Evolutionary conservation across 2,797 vertebrate species (phyloP).

Genomic region (Takifugu rubripes): DNA sequence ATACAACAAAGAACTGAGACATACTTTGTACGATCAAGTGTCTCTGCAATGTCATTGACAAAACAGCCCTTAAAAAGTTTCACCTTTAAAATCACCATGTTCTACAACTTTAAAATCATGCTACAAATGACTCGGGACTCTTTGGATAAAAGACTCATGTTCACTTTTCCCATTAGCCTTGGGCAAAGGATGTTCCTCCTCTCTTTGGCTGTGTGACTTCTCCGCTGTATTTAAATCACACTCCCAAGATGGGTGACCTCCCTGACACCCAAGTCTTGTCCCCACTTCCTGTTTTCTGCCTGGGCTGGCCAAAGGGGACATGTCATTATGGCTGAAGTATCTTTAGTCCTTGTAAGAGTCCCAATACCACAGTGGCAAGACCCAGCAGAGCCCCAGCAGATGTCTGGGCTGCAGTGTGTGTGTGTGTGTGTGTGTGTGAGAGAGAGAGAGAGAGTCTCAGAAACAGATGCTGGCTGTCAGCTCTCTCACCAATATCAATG

Average conservation of each 20-base stretch:
- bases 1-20: too few relatives aligned
- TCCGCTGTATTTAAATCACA: conserved; percentile 67
- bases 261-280: conserved; percentile 52
- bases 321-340: conserved; percentile 72
- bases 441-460: neutral
- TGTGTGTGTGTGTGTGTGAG: conserved; percentile 13
- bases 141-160: neutral
- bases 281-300: conserved; percentile 61
- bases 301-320: conserved; percentile 59
- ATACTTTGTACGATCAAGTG: too few relatives aligned
- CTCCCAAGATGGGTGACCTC: conserved; percentile 60
- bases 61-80: too few relatives aligned
- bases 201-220: conserved; percentile 22
- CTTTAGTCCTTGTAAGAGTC: conserved; percentile 66
- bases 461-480: conserved; percentile 63
- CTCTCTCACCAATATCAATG: conserved; percentile 40
- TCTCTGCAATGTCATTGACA: too few relatives aligned
- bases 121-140: neutral
- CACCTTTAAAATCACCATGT: too few relatives aligned
- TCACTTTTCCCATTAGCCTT: conserved; percentile 22
- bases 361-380: conserved; percentile 54
- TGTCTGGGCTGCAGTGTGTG: conserved; percentile 1
- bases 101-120: too few relatives aligned
- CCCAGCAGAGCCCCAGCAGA: conserved; percentile 64
- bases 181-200: conserved; percentile 28